Evolutionary conservation across 2,113 vertebrate species (phyloP).

Genomic region (Trachemys scripta): DNA sequence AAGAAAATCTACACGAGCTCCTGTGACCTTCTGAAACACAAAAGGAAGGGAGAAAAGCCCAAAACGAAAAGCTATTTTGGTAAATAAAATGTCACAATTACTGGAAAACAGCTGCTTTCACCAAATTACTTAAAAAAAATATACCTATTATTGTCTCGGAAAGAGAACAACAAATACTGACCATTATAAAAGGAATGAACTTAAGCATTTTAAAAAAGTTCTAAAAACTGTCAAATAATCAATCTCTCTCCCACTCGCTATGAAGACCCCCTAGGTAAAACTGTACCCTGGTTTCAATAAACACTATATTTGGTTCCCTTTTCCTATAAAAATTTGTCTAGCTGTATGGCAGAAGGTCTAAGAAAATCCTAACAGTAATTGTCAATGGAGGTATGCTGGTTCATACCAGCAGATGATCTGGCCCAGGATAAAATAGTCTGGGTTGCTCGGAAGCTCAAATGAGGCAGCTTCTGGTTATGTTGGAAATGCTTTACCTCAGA

Average conservation of each 20-base stretch:
- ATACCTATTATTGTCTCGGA: neutral
- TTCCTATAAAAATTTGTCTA: neutral
- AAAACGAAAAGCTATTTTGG: neutral
- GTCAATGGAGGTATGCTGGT: neutral
- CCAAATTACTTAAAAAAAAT: neutral
- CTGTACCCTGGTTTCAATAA: neutral
- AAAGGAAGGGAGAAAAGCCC: neutral
- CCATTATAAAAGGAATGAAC: slow-evolving; percentile 2
- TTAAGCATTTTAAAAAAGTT: neutral
- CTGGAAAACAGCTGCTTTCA: slow-evolving; percentile 4
- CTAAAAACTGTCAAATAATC: neutral
- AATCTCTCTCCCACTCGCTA: neutral
- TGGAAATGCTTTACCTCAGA: neutral
- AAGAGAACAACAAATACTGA: neutral
- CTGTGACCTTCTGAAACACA: neutral
- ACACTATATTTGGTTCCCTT: rapidly evolving
- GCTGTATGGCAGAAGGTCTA: neutral
- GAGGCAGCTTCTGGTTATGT: neutral
- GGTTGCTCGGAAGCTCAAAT: neutral
- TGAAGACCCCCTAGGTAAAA: neutral
- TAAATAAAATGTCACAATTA: slow-evolving; percentile 11
- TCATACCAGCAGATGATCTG: neutral
- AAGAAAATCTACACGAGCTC: neutral
- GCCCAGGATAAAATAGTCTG: neutral
- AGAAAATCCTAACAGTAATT: neutral